These are phyloP conservation scores for Okamejei kenojei DNA, from an alignment of 2,797 vertebrate genomes.

Conservation along the genomic window DNA sequence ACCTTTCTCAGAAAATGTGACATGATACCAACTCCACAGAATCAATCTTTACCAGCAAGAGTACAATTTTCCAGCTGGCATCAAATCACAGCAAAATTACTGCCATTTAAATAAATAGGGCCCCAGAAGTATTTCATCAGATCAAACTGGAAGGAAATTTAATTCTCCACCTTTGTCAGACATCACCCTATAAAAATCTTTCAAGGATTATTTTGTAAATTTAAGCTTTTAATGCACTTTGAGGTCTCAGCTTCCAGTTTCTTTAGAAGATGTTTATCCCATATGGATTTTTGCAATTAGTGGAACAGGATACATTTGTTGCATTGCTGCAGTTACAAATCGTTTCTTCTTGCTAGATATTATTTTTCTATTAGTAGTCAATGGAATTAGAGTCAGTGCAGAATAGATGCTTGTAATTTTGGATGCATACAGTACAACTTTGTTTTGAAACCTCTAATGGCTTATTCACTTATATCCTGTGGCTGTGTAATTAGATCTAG, in stretches of 20 bases:
- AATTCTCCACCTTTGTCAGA: constrained; percentile 26
- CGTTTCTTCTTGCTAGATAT: constrained; percentile 49
- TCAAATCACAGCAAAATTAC: background rate
- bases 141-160: constrained; percentile 15
- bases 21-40: background rate
- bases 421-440: constrained; percentile 25
- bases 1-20: constrained; percentile 1
- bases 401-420: background rate
- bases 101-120: background rate
- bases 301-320: constrained; percentile 54
- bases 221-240: constrained; percentile 46
- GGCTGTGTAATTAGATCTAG: constrained; percentile 18
- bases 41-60: constrained; percentile 26
- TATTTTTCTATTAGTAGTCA: constrained; percentile 55
- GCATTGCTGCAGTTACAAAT: constrained; percentile 38
- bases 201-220: constrained; percentile 29
- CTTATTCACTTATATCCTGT: constrained; percentile 23
- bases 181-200: constrained; percentile 29
- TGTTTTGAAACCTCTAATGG: constrained; percentile 21
- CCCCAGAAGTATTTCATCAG: constrained; percentile 24
- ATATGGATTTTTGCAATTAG: constrained; percentile 47
- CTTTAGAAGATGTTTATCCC: constrained; percentile 44
- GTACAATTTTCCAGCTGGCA: background rate
- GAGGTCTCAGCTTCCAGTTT: constrained; percentile 52
- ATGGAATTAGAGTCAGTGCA: constrained; percentile 13